Evolutionary conservation across 1,140 invertebrate species (phyloP).

Genomic region (Macrobrachium nipponense): DNA sequence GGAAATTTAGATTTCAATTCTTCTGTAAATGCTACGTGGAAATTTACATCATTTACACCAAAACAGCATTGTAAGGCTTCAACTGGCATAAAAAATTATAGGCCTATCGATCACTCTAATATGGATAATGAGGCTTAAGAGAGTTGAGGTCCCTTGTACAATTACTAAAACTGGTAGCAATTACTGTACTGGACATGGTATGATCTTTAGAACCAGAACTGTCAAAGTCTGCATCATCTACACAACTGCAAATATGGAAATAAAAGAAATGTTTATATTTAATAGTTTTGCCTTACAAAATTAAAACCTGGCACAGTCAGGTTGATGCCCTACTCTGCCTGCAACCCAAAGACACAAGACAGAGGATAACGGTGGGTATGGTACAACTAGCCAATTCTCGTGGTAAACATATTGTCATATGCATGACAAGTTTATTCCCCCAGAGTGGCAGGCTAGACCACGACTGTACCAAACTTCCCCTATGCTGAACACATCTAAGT

Average conservation of each 20-base stretch:
- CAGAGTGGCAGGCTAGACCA: constrained; percentile 54
- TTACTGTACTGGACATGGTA: neutral
- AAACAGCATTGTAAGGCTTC: constrained; percentile 39
- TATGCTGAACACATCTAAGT: constrained; percentile 51
- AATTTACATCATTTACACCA: neutral
- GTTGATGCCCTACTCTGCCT: constrained; percentile 12
- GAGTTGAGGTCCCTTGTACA: neutral
- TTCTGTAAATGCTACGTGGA: no score
- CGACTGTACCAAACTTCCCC: constrained; percentile 52
- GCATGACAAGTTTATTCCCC: constrained; percentile 27
- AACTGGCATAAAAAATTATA: constrained; percentile 29
- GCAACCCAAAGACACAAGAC: constrained; percentile 14
- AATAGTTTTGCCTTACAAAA: no score
- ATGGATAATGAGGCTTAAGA: constrained; percentile 21
- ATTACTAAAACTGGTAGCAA: neutral
- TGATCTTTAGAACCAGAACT: constrained; percentile 12
- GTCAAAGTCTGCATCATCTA: constrained; percentile 10
- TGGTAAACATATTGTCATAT: constrained; percentile 22
- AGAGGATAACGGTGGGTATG: constrained; percentile 32
- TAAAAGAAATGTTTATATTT: no score
- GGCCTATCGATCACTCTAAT: no score
- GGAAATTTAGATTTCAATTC: no score
- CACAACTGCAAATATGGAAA: neutral
- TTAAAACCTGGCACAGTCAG: constrained; percentile 1
- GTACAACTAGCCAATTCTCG: constrained; percentile 55